phyloP scores from a whole-genome alignment of 2,797 vertebrate species.

The Champsocephalus gunnari region DNA sequence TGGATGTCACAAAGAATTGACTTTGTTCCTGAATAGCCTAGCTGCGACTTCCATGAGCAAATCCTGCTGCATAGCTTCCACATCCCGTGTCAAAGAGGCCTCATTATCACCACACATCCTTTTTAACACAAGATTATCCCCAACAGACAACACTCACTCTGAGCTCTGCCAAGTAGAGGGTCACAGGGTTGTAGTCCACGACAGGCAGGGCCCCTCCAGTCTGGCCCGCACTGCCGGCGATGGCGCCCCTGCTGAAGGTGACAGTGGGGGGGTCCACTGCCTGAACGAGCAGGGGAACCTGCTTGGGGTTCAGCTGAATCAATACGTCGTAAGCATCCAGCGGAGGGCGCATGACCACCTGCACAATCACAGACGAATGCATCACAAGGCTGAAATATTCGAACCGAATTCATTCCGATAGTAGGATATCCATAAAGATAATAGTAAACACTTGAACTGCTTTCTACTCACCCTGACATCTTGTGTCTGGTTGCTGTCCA shows the following conservation, averaged over 20 bases:
- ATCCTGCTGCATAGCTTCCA: neutral
- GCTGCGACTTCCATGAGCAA: conserved; percentile 12
- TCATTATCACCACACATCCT: neutral
- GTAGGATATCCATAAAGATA: neutral
- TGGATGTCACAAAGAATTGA: neutral
- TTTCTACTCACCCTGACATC: conserved; percentile 89
- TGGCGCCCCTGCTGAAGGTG: conserved; percentile 83
- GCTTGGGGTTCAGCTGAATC: conserved; percentile 89
- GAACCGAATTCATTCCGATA: neutral
- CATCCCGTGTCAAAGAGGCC: conserved; percentile 1
- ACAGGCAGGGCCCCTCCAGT: conserved; percentile 86
- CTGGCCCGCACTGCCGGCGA: conserved; percentile 7
- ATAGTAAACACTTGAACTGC: neutral
- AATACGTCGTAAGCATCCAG: conserved; percentile 92
- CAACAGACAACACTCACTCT: conserved; percentile 82
- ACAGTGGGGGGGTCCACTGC: conserved; percentile 85
- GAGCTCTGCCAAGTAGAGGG: conserved; percentile 89
- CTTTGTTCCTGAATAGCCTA: neutral
- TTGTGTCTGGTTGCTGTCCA: conserved; percentile 81
- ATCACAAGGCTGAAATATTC: neutral
- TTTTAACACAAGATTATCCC: neutral
- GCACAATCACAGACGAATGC: conserved; percentile 10
- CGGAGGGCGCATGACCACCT: conserved; percentile 93
- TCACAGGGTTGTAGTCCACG: conserved; percentile 92
- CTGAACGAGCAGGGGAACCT: conserved; percentile 90